Percentiles rank a stretch among this genome's conserved stretches.
Conservation (phyloP, 2,797 vertebrate genomes). For the Morus bassanus region DNA sequence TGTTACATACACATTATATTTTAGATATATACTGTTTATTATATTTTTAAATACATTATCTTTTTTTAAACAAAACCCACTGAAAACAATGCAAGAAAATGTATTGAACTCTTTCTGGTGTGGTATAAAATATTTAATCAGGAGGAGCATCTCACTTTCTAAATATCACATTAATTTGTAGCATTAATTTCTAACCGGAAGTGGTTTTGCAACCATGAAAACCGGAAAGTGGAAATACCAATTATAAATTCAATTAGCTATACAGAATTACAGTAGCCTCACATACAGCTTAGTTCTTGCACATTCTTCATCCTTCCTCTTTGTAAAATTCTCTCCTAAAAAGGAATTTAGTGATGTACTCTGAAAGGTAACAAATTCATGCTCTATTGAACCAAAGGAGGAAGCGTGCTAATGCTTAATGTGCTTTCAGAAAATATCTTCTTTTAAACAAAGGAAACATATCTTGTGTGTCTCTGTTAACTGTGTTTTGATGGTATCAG, state of each 20-base stretch:
- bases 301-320: background rate
- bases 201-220: background rate
- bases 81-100: background rate
- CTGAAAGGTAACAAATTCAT: background rate
- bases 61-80: background rate
- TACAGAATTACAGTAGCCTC: background rate
- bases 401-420: background rate
- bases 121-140: background rate
- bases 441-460: background rate
- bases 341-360: background rate
- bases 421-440: background rate
- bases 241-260: background rate
- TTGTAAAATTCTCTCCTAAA: constrained; percentile 22
- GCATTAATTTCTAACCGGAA: background rate
- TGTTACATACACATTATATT: background rate
- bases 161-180: background rate
- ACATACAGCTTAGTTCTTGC: background rate
- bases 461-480: background rate
- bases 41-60: background rate
- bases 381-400: constrained; percentile 10
- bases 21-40: background rate
- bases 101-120: background rate
- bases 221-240: background rate
- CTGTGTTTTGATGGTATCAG: background rate
- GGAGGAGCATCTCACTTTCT: background rate